Conservation (phyloP, 2,113 vertebrate species). For the Hemiscyllium ocellatum region DNA sequence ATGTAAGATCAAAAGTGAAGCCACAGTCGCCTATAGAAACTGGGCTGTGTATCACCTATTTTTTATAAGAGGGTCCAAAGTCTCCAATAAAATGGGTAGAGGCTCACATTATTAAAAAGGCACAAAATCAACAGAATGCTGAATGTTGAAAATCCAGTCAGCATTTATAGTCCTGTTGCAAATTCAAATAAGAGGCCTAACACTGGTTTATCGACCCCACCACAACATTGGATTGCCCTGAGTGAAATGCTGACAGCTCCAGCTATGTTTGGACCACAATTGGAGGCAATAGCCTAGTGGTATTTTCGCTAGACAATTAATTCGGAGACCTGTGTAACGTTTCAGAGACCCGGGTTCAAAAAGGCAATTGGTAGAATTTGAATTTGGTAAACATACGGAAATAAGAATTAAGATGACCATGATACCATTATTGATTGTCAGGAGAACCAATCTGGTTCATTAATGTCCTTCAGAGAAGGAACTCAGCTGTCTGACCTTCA, state of each 20-base stretch:
- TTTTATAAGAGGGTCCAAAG: neutral
- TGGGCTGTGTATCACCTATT: neutral
- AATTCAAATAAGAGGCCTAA: neutral
- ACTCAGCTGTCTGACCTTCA: no score
- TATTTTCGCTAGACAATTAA: no score
- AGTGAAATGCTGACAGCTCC: neutral
- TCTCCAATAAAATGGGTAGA: neutral
- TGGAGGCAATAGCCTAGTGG: no score
- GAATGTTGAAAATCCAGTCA: neutral
- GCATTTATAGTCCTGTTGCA: neutral
- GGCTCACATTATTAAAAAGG: neutral
- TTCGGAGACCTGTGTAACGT: no score
- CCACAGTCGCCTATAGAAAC: neutral
- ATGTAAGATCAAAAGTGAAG: neutral
- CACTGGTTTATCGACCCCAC: neutral
- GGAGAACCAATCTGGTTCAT: no score
- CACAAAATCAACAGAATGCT: neutral
- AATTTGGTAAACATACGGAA: no score
- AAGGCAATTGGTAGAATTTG: no score
- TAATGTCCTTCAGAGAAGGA: no score
- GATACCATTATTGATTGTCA: no score
- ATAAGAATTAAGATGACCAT: no score
- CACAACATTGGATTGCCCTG: neutral
- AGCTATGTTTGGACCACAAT: neutral
- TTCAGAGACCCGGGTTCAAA: no score